Evolutionary conservation across 2,797 vertebrate species (phyloP), one percentile per base, ranked within the genome.

Genomic region (Anguilla marmorata): DNA sequence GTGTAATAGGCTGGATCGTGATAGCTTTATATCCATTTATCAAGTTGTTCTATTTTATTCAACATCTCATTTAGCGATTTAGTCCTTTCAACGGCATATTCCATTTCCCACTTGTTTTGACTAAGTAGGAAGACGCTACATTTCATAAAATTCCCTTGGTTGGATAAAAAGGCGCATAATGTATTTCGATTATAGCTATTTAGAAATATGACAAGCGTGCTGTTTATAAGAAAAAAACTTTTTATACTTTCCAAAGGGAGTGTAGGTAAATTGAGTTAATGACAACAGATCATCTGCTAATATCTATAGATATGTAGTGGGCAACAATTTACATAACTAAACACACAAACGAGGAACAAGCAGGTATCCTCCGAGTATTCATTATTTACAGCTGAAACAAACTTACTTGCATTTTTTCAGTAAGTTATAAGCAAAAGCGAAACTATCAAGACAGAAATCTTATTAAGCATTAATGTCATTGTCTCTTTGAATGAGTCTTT

Each of bases 1-100:
- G 89, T 84, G 89, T 91, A 91, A 92, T 92, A 92, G 90, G 87
- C 88, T 92, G 88, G 89, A 60, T 86, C 88, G 88, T 85, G 88
- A 85, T 82, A 92, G 88, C 84, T 85, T 54, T 86, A 60, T 84
- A 74, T 90, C 90, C 84, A 92, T 91, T 91, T 83, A 91, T 92
- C 89, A 91, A 87, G 50, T 84, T 87, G 86, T 86, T 86, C 90
- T 87, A 88, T 86, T 89, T 87, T 86, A 87, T 86, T 88, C 89
- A 52, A n/a, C 84, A 63, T 86, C 89, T 58, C 87, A 83, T 90
- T 89, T 89, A 84, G 85, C 83, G 60, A 48, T 90, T 89, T 91
- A 33, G 2, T 33, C 11, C 72, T 37, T 37, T 76, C 3, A 1
- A 14, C 12, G 60, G 72, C 54, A 84, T 60, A 76, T 90, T 91